Evolutionary conservation across 2,888 invertebrate species (phyloP).

Genomic region (Chesias legatella): DNA sequence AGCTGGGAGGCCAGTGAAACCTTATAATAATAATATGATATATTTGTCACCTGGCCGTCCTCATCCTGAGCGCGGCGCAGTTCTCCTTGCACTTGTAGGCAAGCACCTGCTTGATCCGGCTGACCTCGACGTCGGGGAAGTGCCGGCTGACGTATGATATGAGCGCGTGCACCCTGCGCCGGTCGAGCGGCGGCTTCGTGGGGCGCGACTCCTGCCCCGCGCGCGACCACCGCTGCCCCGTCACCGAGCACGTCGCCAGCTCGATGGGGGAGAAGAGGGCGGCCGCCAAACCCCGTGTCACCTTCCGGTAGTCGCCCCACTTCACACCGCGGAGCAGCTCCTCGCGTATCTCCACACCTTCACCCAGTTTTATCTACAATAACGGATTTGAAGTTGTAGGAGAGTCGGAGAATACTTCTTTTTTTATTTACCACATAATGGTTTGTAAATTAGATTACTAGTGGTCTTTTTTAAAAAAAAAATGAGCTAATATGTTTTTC

Average conservation of each 20-base stretch:
- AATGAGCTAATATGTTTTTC: too few species aligned
- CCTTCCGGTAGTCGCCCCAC: slow-evolving; percentile 87
- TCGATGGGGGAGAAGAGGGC: slow-evolving; percentile 87
- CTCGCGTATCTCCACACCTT: slow-evolving; percentile 86
- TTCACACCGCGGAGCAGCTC: slow-evolving; percentile 85
- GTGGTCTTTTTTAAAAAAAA: too few species aligned
- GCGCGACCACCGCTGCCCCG: slow-evolving; percentile 87
- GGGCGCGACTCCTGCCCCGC: slow-evolving; percentile 86
- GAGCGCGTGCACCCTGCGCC: slow-evolving; percentile 86
- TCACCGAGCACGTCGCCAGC: slow-evolving; percentile 87
- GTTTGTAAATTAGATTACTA: too few species aligned
- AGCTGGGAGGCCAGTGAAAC: background rate
- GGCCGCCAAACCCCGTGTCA: slow-evolving; percentile 87
- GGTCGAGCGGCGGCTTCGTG: slow-evolving; percentile 87
- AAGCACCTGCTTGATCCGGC: slow-evolving; percentile 87
- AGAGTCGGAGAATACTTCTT: too few species aligned
- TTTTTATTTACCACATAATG: too few species aligned
- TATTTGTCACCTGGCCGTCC: slow-evolving; percentile 82
- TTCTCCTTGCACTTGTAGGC: slow-evolving; percentile 90
- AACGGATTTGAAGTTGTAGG: too few species aligned
- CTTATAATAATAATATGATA: background rate
- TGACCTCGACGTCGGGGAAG: slow-evolving; percentile 87
- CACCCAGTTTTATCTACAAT: slow-evolving; percentile 85
- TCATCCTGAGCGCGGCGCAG: slow-evolving; percentile 87
- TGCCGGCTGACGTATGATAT: slow-evolving; percentile 87